Evolutionary conservation across 2,797 vertebrate genomes (phyloP).

Genomic region (Typhlichthys eigenmanni): DNA sequence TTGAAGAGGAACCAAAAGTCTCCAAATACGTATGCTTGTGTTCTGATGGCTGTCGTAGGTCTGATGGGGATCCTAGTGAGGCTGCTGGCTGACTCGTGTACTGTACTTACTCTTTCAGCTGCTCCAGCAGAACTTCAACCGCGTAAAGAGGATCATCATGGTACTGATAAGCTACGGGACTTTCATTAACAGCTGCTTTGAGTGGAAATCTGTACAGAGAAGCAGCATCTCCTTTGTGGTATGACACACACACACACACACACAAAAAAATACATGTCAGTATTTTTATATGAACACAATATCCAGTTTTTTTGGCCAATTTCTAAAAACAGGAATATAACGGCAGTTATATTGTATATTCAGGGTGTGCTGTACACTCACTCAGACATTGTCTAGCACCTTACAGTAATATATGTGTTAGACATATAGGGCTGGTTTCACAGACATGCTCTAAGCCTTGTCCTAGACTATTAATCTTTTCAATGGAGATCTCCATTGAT

Average conservation of each 20-base stretch:
- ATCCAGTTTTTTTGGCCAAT: background rate
- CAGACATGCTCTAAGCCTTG: too few species aligned
- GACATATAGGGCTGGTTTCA: too few species aligned
- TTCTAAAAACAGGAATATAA: too few species aligned
- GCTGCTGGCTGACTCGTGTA: background rate
- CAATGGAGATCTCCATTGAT: too few species aligned
- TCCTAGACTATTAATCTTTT: too few species aligned
- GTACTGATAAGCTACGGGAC: constrained; percentile 82
- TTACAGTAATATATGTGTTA: too few species aligned
- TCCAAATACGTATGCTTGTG: constrained; percentile 86
- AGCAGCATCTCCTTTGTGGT: constrained; percentile 90
- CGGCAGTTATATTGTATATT: too few species aligned
- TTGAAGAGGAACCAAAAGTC: constrained; percentile 92
- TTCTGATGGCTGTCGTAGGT: background rate
- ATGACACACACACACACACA: constrained; percentile 43
- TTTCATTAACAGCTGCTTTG: constrained; percentile 91
- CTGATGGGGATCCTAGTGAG: background rate
- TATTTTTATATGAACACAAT: constrained; percentile 11
- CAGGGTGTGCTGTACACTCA: too few species aligned
- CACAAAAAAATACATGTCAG: constrained; percentile 11
- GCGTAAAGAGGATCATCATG: constrained; percentile 86
- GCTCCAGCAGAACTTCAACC: constrained; percentile 87
- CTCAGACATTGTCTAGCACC: too few species aligned
- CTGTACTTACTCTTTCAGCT: constrained; percentile 65
- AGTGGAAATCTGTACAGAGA: constrained; percentile 89